Evolutionary conservation across 2,888 invertebrate species (phyloP), one percentile per base, ranked within the genome.

Genomic region (Masnerella sp.): DNA sequence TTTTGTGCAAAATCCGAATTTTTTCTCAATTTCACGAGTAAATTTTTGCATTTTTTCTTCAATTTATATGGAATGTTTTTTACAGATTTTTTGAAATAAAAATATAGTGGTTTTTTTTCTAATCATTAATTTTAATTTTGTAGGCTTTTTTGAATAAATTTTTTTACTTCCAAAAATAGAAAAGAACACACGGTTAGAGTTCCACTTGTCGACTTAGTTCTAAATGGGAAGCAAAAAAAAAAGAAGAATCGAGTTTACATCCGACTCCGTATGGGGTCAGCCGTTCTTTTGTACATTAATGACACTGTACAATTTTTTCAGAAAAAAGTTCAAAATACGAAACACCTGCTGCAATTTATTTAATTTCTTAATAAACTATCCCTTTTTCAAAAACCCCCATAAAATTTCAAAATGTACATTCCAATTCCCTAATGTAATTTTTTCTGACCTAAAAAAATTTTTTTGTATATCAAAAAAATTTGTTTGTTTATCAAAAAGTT

Each of bases 231-330:
- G 30, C 5, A 17, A 61, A 54, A 62, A 68, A 62, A 47, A 68
- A 51, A 51, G 15, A 62, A 49, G 52, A 69, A 52, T 59, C 45
- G 47, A 47, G 61, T 62, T 69, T 69, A 69, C 52, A 69, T 69
- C 62, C 69, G 69, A 62, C 69, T 42, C 69, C 42, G 69, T 69
- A 69, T 68, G 69, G 69, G 69, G 62, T 69, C 68, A 61, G 59
- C 59, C 52, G 59, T 52, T 36, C 52, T 36, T 61, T 61, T 54
- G 61, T 69, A 54, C 61, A 40, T 54, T 69, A 61, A 69, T 69
- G 61, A 54, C 49, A 61, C 45, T 18, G 34, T 61, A 40, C 36
- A 22, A 61, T 47, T 61, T 69, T 59, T 59, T 32, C 59, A 36
- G 2, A 45, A 59, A 69, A 69, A 69, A 38, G 20, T 49, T 52